phyloP scores from a whole-genome alignment of 2,888 invertebrate species.

The Physocephala rufipes region DNA sequence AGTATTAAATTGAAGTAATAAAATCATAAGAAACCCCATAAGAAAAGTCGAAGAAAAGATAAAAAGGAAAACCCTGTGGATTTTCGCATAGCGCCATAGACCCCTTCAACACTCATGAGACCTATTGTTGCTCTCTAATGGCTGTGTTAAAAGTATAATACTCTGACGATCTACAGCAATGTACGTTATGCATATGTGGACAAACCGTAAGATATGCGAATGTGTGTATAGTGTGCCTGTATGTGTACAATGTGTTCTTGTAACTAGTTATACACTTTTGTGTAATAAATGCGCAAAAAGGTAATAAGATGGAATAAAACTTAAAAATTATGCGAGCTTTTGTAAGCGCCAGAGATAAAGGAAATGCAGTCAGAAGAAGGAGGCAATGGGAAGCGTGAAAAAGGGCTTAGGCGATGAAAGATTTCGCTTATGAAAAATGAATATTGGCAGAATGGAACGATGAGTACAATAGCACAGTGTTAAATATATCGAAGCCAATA shows the following conservation, averaged over 20 bases:
- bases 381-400: not conserved
- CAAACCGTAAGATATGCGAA: slow-evolving; percentile 15
- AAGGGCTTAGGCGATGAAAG: not conserved
- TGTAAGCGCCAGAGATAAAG: not conserved
- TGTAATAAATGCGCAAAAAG: slow-evolving; percentile 46
- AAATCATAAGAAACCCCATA: slow-evolving; percentile 25
- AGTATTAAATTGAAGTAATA: slow-evolving; percentile 20
- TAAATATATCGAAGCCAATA: not conserved
- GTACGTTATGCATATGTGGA: no score
- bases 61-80: slow-evolving; percentile 41
- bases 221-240: slow-evolving; percentile 24
- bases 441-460: no score
- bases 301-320: slow-evolving; percentile 60
- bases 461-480: no score
- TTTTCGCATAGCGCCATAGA: slow-evolving; percentile 48
- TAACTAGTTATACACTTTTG: slow-evolving; percentile 28
- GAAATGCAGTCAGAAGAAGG: not conserved
- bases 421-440: no score
- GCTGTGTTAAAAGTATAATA: slow-evolving; percentile 12
- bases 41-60: slow-evolving; percentile 37
- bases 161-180: not conserved
- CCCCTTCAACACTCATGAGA: slow-evolving; percentile 58
- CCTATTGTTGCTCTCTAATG: slow-evolving; percentile 59
- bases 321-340: slow-evolving; percentile 54
- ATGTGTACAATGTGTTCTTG: slow-evolving; percentile 11